Conservation (phyloP, 2,888 invertebrate genomes). For the Bugula neritina region DNA sequence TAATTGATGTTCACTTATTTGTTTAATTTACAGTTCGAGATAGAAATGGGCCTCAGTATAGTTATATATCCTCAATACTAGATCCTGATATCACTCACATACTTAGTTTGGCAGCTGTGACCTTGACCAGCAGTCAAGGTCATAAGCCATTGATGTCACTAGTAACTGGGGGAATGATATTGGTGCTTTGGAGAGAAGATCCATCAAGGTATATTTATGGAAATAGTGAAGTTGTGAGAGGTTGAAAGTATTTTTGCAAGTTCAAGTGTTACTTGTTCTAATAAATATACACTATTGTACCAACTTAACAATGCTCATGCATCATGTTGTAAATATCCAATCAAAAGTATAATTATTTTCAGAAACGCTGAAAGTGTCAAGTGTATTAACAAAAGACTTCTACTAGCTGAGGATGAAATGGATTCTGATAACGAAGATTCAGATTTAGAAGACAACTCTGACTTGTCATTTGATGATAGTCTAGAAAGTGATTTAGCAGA, state of each 20-base stretch:
- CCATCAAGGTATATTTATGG: background rate
- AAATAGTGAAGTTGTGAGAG: background rate
- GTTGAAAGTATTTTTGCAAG: too few relatives aligned
- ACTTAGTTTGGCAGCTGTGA: background rate
- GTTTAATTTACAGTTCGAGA: constrained; percentile 22
- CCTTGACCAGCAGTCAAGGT: background rate
- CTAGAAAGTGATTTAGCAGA: background rate
- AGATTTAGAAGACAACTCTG: background rate
- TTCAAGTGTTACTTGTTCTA: too few relatives aligned
- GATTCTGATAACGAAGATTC: background rate
- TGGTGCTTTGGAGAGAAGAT: constrained; percentile 2
- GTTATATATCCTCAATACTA: background rate
- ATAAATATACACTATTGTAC: too few relatives aligned
- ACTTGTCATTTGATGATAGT: background rate
- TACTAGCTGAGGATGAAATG: constrained; percentile 9
- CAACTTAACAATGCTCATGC: too few relatives aligned
- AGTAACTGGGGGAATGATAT: background rate
- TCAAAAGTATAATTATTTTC: too few relatives aligned
- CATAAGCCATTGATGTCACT: background rate
- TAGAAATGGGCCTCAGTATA: background rate
- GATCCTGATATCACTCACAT: constrained; percentile 10
- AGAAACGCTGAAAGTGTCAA: background rate
- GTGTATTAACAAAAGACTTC: background rate
- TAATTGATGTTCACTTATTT: too few relatives aligned
- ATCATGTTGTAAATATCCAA: too few relatives aligned